These are phyloP conservation scores for Apostichopus californicus DNA, from an alignment of 35 echinoderm and acorn worm species.

Conservation along the genomic window DNA sequence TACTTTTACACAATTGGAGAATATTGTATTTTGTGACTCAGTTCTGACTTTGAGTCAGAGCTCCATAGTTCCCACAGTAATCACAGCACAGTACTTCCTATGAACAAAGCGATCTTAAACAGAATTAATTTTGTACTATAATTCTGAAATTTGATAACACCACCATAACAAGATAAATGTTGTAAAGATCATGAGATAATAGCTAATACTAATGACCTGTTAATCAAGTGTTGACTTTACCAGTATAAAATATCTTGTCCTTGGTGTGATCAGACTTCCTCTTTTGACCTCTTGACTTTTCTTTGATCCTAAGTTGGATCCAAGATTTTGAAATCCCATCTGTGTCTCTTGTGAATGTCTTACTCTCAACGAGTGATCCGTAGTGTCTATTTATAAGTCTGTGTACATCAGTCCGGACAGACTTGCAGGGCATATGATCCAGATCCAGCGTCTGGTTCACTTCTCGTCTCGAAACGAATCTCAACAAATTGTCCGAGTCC, in stretches of 20 bases:
- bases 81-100: too few relatives aligned
- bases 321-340: not conserved
- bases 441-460: constrained; percentile 27
- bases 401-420: constrained; percentile 64
- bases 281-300: constrained; percentile 55
- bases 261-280: not conserved
- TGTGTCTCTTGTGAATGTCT: constrained; percentile 61
- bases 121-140: too few relatives aligned
- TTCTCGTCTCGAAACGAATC: constrained; percentile 59
- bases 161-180: too few relatives aligned
- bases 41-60: too few relatives aligned
- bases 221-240: not conserved
- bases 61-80: too few relatives aligned
- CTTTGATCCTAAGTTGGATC: constrained; percentile 46
- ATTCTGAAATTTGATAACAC: too few relatives aligned
- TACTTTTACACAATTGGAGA: too few relatives aligned
- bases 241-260: not conserved
- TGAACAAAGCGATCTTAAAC: too few relatives aligned
- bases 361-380: constrained; percentile 80
- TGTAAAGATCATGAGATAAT: too few relatives aligned
- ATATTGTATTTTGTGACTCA: too few relatives aligned
- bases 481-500: constrained; percentile 47
- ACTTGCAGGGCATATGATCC: constrained; percentile 31
- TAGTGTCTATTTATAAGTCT: constrained; percentile 73
- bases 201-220: too few relatives aligned